These are phyloP conservation scores for Apis cerana DNA, from an alignment of 1,140 invertebrate genomes.

Conservation along the genomic window DNA sequence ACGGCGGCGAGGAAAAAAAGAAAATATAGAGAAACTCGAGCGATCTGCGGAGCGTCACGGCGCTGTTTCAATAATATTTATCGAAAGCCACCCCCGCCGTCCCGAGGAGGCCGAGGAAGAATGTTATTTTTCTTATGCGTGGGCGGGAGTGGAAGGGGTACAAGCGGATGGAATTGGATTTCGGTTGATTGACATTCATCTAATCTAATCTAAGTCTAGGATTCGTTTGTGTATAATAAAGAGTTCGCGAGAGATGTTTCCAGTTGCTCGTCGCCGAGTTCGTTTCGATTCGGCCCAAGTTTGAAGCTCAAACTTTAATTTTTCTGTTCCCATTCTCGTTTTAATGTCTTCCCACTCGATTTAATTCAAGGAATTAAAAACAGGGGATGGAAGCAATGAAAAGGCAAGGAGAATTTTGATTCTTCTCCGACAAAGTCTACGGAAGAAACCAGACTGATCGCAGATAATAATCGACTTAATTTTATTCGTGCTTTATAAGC, in stretches of 20 bases:
- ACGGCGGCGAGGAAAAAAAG: background rate
- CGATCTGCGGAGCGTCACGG: conserved; percentile 43
- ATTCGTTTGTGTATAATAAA: background rate
- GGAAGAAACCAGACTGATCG: too few species aligned
- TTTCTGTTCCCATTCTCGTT: too few species aligned
- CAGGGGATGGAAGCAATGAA: too few species aligned
- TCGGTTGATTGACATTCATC: conserved; percentile 24
- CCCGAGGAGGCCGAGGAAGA: background rate
- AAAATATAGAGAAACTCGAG: conserved; percentile 9
- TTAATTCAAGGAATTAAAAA: too few species aligned
- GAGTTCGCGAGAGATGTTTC: background rate
- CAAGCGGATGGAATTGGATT: background rate
- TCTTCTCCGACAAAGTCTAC: too few species aligned
- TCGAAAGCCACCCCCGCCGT: conserved; percentile 17
- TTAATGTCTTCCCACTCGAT: too few species aligned
- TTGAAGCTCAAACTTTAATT: too few species aligned
- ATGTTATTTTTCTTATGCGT: conserved; percentile 33
- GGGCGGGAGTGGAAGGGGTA: background rate
- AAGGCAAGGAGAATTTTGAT: too few species aligned
- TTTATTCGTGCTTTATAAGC: too few species aligned
- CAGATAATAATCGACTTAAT: too few species aligned
- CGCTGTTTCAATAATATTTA: conserved; percentile 44
- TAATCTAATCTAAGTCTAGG: conserved; percentile 4
- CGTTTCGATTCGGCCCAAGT: too few species aligned
- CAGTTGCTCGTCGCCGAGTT: too few species aligned